phyloP scores from a whole-genome alignment of 1,140 invertebrate genomes.

The Drosophila rufa region DNA sequence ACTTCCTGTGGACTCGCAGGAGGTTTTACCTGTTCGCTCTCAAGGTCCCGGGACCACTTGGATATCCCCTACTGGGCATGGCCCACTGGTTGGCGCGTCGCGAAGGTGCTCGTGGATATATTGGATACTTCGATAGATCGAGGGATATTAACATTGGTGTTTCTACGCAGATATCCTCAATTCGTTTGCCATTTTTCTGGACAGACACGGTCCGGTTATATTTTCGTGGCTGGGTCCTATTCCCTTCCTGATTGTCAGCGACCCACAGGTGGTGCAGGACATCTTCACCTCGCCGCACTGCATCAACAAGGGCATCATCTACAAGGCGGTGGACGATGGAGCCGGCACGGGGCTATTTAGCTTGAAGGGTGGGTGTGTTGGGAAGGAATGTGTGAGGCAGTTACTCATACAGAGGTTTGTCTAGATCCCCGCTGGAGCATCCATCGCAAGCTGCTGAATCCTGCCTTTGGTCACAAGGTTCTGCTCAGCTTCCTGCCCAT shows the following conservation, averaged over 20 bases:
- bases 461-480: slow-evolving; percentile 76
- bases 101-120: slow-evolving; percentile 57
- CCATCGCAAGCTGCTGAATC: slow-evolving; percentile 73
- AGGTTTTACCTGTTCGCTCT: slow-evolving; percentile 68
- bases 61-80: slow-evolving; percentile 78
- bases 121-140: not conserved
- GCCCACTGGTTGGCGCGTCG: slow-evolving; percentile 57
- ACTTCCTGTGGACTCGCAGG: slow-evolving; percentile 76
- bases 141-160: slow-evolving; percentile 7
- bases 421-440: slow-evolving; percentile 72
- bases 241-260: slow-evolving; percentile 69
- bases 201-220: slow-evolving; percentile 59
- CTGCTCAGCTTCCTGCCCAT: slow-evolving; percentile 71
- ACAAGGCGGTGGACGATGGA: slow-evolving; percentile 70
- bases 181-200: slow-evolving; percentile 47
- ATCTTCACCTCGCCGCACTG: slow-evolving; percentile 77
- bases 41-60: slow-evolving; percentile 72
- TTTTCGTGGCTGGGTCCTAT: slow-evolving; percentile 77
- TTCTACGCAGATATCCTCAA: slow-evolving; percentile 60
- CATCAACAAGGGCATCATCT: slow-evolving; percentile 76
- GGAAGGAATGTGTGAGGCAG: not conserved
- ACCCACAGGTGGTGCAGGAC: slow-evolving; percentile 73
- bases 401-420: not conserved
- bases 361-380: slow-evolving; percentile 38
- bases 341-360: slow-evolving; percentile 73